A percentile compares a stretch with the other conserved stretches of the same genome.
These are phyloP conservation scores for Plectropomus leopardus DNA, from an alignment of 2,113 vertebrate species.

Conservation along the genomic window DNA sequence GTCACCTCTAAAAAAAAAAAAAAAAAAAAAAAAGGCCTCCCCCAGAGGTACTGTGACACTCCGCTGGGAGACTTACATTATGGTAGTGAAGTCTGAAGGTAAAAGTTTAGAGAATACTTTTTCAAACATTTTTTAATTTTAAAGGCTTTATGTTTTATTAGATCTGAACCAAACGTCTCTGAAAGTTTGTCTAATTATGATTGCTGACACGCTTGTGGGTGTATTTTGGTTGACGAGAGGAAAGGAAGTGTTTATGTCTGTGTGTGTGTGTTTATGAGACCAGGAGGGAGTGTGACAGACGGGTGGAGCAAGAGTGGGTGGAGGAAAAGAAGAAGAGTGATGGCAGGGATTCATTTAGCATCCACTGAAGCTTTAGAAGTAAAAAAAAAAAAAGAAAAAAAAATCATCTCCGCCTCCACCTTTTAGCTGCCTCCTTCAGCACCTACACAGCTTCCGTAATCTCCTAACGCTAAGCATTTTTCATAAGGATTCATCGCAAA, in stretches of 20 bases:
- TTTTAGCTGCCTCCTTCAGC: constrained; percentile 38
- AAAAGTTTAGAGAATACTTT: constrained; percentile 48
- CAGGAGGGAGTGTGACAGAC: constrained; percentile 14
- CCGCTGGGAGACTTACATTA: not conserved
- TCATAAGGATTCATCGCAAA: constrained; percentile 83
- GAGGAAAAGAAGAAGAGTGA: constrained; percentile 42
- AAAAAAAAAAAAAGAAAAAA: not conserved
- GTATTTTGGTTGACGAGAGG: not conserved
- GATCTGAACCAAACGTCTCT: not conserved
- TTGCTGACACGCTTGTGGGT: constrained; percentile 21
- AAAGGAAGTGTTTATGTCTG: constrained; percentile 19
- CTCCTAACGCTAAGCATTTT: constrained; percentile 77
- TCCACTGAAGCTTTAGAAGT: constrained; percentile 45
- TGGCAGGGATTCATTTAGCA: constrained; percentile 69
- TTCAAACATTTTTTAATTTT: not conserved
- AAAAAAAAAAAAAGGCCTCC: not conserved
- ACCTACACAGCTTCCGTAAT: constrained; percentile 64
- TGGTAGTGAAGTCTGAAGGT: constrained; percentile 16
- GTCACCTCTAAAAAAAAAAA: constrained; percentile 78
- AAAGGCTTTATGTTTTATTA: constrained; percentile 23
- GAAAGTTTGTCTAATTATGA: constrained; percentile 15
- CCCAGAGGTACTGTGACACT: constrained; percentile 35
- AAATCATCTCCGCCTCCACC: constrained; percentile 53
- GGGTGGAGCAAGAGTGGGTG: constrained; percentile 54
- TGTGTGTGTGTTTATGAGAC: constrained; percentile 19